phyloP scores from a whole-genome alignment of 1,140 invertebrate genomes.

The Oreohelix idahoensis region DNA sequence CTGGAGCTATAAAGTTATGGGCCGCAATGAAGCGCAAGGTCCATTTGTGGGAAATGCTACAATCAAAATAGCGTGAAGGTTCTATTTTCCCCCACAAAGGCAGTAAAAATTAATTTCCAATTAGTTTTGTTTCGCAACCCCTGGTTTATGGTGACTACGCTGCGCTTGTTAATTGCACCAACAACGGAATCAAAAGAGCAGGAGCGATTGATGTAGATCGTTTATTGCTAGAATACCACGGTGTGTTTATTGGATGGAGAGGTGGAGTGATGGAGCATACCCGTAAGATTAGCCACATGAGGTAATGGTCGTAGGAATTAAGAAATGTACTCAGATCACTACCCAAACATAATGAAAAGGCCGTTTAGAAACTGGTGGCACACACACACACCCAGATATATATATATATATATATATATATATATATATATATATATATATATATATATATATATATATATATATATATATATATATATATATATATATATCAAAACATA shows the following conservation, averaged over 20 bases:
- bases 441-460: no score
- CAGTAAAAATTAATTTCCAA: constrained; percentile 20
- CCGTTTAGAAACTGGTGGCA: no score
- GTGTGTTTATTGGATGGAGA: background rate
- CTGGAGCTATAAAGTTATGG: background rate
- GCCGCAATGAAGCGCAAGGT: background rate
- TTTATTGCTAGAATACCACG: background rate
- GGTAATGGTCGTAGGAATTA: no score
- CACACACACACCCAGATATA: no score
- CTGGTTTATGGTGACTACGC: background rate
- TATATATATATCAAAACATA: no score
- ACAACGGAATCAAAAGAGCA: constrained; percentile 11
- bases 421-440: no score
- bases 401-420: no score
- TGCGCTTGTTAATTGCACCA: background rate
- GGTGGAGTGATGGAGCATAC: no score
- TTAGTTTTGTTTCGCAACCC: constrained; percentile 5
- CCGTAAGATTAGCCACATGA: no score
- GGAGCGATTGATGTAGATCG: background rate
- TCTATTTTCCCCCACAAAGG: background rate
- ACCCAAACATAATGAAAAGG: no score
- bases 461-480: no score
- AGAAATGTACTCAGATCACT: no score
- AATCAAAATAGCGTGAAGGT: background rate
- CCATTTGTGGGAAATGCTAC: background rate